Percentiles rank a stretch among this genome's conserved stretches.
These are phyloP conservation scores for Larimichthys polyactis DNA, from an alignment of 2,113 vertebrate genomes.

Conservation along the genomic window DNA sequence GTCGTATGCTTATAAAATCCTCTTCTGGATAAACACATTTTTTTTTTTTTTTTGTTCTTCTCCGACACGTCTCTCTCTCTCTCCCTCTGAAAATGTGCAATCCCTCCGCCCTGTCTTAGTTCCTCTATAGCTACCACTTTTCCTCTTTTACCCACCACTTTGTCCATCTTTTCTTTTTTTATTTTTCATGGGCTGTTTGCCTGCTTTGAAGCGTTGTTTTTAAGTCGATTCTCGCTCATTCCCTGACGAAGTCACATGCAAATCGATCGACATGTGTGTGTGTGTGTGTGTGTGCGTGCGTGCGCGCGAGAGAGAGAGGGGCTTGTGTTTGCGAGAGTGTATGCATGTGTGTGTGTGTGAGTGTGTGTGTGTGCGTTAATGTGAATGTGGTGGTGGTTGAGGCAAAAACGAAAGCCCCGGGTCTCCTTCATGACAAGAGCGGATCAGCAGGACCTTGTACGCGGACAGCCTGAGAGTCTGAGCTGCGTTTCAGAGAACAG, in stretches of 20 bases:
- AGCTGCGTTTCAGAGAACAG: conserved; percentile 57
- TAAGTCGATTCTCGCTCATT: conserved; percentile 83
- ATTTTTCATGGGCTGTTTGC: conserved; percentile 75
- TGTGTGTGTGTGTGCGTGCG: conserved; percentile 31
- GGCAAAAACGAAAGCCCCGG: conserved; percentile 80
- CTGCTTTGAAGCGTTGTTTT: conserved; percentile 78
- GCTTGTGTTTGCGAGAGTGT: conserved; percentile 64
- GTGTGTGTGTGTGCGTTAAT: conserved; percentile 57
- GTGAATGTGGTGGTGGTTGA: conserved; percentile 77
- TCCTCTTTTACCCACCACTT: conserved; percentile 75
- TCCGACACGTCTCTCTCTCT: conserved; percentile 68
- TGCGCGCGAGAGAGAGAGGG: conserved; percentile 36
- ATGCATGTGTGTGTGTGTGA: conserved; percentile 46
- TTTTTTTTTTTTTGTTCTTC: conserved; percentile 60
- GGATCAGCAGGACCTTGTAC: conserved; percentile 76
- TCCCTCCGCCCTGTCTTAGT: conserved; percentile 83
- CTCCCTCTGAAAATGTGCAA: conserved; percentile 58
- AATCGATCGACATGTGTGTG: conserved; percentile 82
- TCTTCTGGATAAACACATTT: conserved; percentile 74
- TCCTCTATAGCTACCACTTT: conserved; percentile 74
- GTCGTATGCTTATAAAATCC: conserved; percentile 73
- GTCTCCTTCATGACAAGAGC: conserved; percentile 83
- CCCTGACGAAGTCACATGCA: conserved; percentile 85
- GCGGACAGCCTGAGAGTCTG: conserved; percentile 69
- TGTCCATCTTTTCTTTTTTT: conserved; percentile 70